A percentile compares a stretch with the other conserved stretches of the same genome.
Evolutionary conservation across 1,140 invertebrate genomes (phyloP).

Genomic region (Antheraea mylitta): DNA sequence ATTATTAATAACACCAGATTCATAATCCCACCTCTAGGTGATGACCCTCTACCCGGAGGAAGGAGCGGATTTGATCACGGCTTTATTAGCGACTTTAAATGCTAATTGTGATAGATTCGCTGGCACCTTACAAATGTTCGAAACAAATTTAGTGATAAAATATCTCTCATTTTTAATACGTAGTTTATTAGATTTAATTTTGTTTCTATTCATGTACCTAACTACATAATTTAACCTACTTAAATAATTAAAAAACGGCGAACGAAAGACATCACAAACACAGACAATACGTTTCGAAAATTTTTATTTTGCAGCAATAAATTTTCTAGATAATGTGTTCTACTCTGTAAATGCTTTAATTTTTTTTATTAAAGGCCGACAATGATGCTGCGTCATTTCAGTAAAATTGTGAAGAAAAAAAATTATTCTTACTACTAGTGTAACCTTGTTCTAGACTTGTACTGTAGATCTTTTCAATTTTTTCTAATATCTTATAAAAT

Average conservation of each 20-base stretch:
- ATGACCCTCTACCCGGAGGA: no score
- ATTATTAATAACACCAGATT: no score
- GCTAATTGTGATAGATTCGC: no score
- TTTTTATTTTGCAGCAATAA: not conserved
- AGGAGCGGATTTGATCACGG: no score
- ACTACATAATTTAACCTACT: not conserved
- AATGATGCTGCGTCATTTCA: not conserved
- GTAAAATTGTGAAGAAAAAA: not conserved
- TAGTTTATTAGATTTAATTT: not conserved
- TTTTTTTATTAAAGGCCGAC: not conserved
- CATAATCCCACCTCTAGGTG: no score
- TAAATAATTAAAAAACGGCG: not conserved
- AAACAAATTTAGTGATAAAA: no score
- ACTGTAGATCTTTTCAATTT: no score
- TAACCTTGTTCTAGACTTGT: not conserved
- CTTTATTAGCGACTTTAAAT: no score
- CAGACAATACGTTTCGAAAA: not conserved
- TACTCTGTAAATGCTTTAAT: not conserved
- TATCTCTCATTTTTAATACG: no score
- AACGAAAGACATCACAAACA: no score
- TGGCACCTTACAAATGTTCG: no score
- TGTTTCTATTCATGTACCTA: not conserved
- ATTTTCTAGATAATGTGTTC: not conserved
- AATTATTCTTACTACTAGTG: not conserved
- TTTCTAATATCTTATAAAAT: no score